Evolutionary conservation across 1,140 invertebrate species (phyloP).

Genomic region (Atta cephalotes): DNA sequence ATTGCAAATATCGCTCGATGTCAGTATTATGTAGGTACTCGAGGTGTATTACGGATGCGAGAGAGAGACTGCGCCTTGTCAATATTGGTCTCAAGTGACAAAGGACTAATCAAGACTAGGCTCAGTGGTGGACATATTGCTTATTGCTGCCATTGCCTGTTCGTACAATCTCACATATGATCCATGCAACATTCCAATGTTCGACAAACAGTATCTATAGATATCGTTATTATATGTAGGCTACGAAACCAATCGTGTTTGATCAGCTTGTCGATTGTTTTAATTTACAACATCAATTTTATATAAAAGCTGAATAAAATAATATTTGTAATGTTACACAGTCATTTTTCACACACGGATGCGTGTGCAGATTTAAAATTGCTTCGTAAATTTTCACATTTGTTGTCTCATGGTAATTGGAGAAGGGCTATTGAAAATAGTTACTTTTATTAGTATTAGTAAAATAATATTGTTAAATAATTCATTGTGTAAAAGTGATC

Average conservation of each 20-base stretch:
- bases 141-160: conserved; percentile 56
- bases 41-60: conserved; percentile 27
- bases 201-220: conserved; percentile 7
- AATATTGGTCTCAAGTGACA: conserved; percentile 62
- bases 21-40: not conserved
- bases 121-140: conserved; percentile 51
- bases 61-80: conserved; percentile 30
- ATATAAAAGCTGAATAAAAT: not conserved
- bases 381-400: not conserved
- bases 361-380: not conserved
- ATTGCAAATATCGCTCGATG: not conserved
- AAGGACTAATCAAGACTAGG: conserved; percentile 59
- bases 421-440: not conserved
- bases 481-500: not conserved
- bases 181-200: conserved; percentile 48
- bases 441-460: not conserved
- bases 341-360: not conserved
- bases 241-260: conserved; percentile 18
- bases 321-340: not conserved
- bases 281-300: not conserved
- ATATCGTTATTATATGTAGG: not conserved
- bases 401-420: not conserved
- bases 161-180: conserved; percentile 41
- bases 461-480: conserved; percentile 7
- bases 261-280: conserved; percentile 2